Conservation (phyloP, 2,888 invertebrate genomes). For the Melanchra persicariae region DNA sequence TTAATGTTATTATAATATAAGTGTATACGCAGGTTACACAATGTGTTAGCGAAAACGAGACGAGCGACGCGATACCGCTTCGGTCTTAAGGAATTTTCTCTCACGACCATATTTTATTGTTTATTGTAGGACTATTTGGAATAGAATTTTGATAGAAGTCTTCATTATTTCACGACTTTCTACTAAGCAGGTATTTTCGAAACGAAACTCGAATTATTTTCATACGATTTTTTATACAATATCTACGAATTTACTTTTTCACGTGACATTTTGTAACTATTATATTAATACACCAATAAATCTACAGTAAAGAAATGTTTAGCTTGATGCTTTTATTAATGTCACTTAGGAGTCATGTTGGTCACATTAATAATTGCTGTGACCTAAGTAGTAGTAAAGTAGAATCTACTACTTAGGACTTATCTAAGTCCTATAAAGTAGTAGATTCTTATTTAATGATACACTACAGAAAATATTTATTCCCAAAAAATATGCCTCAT, state of each 20-base stretch:
- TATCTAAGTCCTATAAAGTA: too few species aligned
- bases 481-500: slow-evolving; percentile 16
- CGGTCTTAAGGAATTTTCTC: not conserved
- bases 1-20: slow-evolving; percentile 55
- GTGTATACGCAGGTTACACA: not conserved
- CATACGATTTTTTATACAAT: too few species aligned
- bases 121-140: not conserved
- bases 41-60: not conserved
- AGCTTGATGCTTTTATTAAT: too few species aligned
- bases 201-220: too few species aligned
- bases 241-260: too few species aligned
- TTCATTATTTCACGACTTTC: slow-evolving; percentile 10
- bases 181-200: not conserved
- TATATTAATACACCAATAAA: too few species aligned
- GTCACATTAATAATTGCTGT: too few species aligned
- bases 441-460: not conserved
- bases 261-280: too few species aligned
- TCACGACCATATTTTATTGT: not conserved
- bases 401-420: too few species aligned
- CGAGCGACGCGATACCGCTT: not conserved
- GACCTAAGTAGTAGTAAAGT: too few species aligned
- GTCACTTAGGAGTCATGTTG: too few species aligned
- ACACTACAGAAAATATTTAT: not conserved
- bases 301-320: too few species aligned
- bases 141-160: not conserved